Evolutionary conservation across 2,113 vertebrate species (phyloP).

Genomic region (Pionites leucogaster): DNA sequence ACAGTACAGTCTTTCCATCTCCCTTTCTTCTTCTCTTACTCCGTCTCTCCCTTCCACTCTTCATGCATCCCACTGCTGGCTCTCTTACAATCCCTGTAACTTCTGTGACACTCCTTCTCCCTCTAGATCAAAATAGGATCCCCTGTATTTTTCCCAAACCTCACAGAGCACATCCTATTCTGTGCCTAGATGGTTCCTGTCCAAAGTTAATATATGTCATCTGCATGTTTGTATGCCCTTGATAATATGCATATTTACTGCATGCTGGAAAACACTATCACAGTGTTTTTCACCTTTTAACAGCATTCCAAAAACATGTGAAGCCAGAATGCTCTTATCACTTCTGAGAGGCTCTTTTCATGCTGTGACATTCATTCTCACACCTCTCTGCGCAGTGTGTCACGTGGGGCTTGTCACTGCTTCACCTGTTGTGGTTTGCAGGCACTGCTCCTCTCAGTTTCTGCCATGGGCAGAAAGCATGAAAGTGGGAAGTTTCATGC

Average conservation of each 20-base stretch:
- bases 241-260: neutral
- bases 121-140: neutral
- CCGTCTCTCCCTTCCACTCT: neutral
- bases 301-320: neutral
- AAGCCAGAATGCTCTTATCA: neutral
- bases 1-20: neutral
- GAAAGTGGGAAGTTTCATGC: neutral
- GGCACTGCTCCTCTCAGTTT: neutral
- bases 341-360: neutral
- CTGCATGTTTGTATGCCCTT: neutral
- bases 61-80: neutral
- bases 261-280: neutral
- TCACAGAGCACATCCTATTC: fast-evolving
- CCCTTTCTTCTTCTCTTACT: neutral
- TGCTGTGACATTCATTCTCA: neutral
- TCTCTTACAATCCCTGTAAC: neutral
- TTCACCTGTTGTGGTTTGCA: neutral
- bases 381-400: neutral
- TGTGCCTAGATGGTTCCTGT: neutral
- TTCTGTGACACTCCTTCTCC: neutral
- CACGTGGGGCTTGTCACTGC: neutral
- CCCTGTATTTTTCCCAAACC: neutral
- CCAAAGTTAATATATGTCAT: fast-evolving
- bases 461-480: neutral
- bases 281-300: neutral